phyloP scores from a whole-genome alignment of 1,140 invertebrate species.

The Calliphora vicina region DNA sequence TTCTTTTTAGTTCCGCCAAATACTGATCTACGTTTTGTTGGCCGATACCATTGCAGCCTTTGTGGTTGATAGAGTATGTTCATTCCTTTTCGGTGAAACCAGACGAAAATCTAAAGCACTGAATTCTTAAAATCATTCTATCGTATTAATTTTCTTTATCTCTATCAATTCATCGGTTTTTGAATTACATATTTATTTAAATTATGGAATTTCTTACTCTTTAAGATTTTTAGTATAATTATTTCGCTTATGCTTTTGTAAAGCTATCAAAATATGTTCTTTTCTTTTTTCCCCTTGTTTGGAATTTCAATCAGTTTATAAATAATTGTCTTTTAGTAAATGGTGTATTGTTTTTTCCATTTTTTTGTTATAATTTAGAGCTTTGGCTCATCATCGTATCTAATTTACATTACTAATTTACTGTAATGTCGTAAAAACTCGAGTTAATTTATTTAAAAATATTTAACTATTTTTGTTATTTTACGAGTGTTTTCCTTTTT shows the following conservation, averaged over 20 bases:
- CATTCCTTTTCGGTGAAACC: constrained; percentile 83
- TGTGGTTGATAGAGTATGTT: constrained; percentile 82
- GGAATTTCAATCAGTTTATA: not conserved
- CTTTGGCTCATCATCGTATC: not conserved
- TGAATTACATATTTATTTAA: not conserved
- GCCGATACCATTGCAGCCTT: constrained; percentile 86
- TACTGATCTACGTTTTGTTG: constrained; percentile 79
- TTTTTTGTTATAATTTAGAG: too few relatives aligned
- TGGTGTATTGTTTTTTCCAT: not conserved
- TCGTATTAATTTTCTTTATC: not conserved
- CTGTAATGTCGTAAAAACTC: not conserved
- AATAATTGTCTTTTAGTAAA: not conserved
- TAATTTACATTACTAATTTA: not conserved
- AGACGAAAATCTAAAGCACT: constrained; percentile 56
- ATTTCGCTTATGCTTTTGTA: not conserved
- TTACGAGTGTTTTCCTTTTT: not conserved
- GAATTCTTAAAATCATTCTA: constrained; percentile 44
- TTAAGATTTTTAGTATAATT: not conserved
- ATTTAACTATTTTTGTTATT: not conserved
- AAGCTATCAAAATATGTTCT: not conserved
- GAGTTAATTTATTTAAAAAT: not conserved
- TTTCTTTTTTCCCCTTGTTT: not conserved
- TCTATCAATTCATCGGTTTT: not conserved
- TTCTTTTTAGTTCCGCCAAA: constrained; percentile 82
- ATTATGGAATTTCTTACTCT: not conserved